A percentile compares a stretch with the other conserved stretches of the same genome.
These are phyloP conservation scores for Pseudoatta argentina DNA, from an alignment of 1,140 invertebrate genomes.

Conservation along the genomic window DNA sequence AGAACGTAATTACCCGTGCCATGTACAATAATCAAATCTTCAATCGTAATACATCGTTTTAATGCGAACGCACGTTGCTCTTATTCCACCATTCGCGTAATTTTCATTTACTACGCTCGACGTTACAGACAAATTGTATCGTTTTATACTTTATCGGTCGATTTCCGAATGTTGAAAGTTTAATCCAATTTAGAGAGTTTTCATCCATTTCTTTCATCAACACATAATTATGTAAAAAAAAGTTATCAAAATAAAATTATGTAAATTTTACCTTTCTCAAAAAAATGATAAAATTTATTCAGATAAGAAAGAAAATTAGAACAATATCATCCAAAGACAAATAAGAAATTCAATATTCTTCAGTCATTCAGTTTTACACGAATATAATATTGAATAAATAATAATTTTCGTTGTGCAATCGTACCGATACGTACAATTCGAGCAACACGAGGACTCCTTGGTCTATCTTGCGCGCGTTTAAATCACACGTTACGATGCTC, in stretches of 20 bases:
- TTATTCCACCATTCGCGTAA: conserved; percentile 8
- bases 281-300: neutral
- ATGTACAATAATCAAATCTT: conserved; percentile 48
- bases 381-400: neutral
- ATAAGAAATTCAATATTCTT: neutral
- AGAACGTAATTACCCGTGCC: conserved; percentile 45
- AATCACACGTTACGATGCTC: conserved; percentile 66
- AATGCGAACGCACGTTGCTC: conserved; percentile 27
- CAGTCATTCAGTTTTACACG: neutral
- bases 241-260: neutral
- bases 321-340: neutral
- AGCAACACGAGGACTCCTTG: conserved; percentile 23
- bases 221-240: neutral
- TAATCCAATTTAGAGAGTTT: neutral
- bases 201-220: no score
- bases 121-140: conserved; percentile 6
- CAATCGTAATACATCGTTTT: conserved; percentile 51
- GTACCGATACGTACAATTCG: neutral
- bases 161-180: conserved; percentile 19
- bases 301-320: neutral
- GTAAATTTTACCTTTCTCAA: neutral
- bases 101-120: conserved; percentile 21
- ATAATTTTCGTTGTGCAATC: neutral
- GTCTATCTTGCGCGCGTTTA: conserved; percentile 56
- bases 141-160: neutral